Percentiles rank a stretch among this genome's conserved stretches.
These are phyloP conservation scores for Galerucella nymphaeae DNA, from an alignment of 2,888 invertebrate species.

Conservation along the genomic window DNA sequence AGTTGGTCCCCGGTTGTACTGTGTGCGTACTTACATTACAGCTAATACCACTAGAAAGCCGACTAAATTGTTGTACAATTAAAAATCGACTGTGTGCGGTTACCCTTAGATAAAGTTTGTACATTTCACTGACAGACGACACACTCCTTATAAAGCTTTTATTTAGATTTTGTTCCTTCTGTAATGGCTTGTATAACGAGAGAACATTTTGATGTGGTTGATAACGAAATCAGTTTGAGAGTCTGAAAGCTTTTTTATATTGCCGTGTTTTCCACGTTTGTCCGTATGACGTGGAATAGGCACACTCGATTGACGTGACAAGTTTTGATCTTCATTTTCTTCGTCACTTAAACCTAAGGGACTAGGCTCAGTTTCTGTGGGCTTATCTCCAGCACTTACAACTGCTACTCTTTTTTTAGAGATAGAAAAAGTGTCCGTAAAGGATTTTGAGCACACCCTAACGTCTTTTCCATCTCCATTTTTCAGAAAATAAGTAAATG, in stretches of 20 bases:
- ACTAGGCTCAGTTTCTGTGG: slow-evolving; percentile 2
- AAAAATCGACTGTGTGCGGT: too few relatives aligned
- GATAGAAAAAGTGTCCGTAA: slow-evolving; percentile 6
- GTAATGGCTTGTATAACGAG: slow-evolving; percentile 9
- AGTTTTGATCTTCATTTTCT: slow-evolving; percentile 5
- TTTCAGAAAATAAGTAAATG: slow-evolving; percentile 11
- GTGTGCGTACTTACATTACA: not conserved
- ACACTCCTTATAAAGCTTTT: slow-evolving; percentile 6
- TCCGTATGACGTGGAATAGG: not conserved
- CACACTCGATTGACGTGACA: slow-evolving; percentile 1
- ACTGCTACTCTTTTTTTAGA: slow-evolving; percentile 5
- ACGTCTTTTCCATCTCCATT: slow-evolving; percentile 11
- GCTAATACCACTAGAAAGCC: too few relatives aligned
- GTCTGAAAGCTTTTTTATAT: slow-evolving; percentile 11
- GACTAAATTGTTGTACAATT: too few relatives aligned
- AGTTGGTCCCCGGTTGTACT: not conserved
- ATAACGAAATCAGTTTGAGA: slow-evolving; percentile 9
- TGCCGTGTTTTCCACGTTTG: slow-evolving; percentile 11
- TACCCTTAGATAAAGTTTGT: not conserved
- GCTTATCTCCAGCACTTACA: slow-evolving; percentile 5
- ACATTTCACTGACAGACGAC: slow-evolving; percentile 11
- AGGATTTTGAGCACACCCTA: slow-evolving; percentile 9
- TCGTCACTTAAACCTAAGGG: slow-evolving; percentile 5
- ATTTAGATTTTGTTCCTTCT: slow-evolving; percentile 1
- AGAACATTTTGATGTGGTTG: slow-evolving; percentile 3